Conservation (phyloP, 2,888 invertebrate genomes). For the Tenthredo livida region DNA sequence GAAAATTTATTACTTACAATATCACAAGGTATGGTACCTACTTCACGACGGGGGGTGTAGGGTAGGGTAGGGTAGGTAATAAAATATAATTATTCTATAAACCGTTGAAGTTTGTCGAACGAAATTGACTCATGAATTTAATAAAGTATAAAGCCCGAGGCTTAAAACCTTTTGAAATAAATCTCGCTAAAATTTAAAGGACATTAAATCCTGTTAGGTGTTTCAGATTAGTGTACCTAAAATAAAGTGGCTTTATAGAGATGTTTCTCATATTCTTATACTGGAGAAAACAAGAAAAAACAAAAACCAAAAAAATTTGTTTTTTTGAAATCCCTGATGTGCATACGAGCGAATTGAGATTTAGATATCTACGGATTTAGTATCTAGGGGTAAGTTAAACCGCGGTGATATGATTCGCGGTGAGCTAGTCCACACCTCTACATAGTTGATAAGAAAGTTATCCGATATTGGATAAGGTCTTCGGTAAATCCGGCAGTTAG, state of each 20-base stretch:
- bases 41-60: background rate
- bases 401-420: slow-evolving; percentile 50
- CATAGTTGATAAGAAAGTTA: slow-evolving; percentile 73
- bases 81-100: slow-evolving; percentile 23
- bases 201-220: slow-evolving; percentile 4
- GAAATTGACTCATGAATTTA: slow-evolving; percentile 25
- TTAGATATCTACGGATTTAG: background rate
- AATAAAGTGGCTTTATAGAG: too few relatives aligned
- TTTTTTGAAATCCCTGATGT: background rate
- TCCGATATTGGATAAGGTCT: slow-evolving; percentile 67
- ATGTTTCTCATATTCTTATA: too few relatives aligned
- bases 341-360: background rate
- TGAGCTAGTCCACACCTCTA: background rate
- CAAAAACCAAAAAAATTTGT: too few relatives aligned
- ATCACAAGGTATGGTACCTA: background rate
- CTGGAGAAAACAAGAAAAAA: too few relatives aligned
- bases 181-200: background rate
- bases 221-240: too few relatives aligned
- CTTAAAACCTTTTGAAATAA: background rate
- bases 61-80: background rate
- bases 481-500: slow-evolving; percentile 72
- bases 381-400: background rate
- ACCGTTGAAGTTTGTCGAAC: slow-evolving; percentile 7
- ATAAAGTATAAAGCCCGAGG: slow-evolving; percentile 9
- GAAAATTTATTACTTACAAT: background rate